phyloP scores from a whole-genome alignment of 2,888 invertebrate species.

The Pteria penguin region DNA sequence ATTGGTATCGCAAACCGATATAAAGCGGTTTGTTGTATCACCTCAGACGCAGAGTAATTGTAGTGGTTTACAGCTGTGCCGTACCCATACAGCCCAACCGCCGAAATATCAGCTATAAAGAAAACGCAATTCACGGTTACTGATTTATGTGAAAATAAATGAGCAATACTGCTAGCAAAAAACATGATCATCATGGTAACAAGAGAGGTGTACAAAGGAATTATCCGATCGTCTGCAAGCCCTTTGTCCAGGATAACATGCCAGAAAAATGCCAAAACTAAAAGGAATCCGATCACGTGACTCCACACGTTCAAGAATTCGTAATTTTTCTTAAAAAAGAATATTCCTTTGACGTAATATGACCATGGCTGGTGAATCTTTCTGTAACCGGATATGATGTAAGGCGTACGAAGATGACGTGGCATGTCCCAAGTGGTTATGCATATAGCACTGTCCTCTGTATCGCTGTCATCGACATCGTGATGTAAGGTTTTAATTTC shows the following conservation, averaged over 20 bases:
- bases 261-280: neutral
- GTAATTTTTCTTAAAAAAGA: slow-evolving; percentile 1
- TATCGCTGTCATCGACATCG: too few relatives aligned
- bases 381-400: slow-evolving; percentile 9
- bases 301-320: slow-evolving; percentile 20
- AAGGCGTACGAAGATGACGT: slow-evolving; percentile 7
- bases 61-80: slow-evolving; percentile 22
- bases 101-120: slow-evolving; percentile 20
- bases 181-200: slow-evolving; percentile 10
- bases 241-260: neutral
- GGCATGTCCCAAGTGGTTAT: too few relatives aligned
- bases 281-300: neutral
- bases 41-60: slow-evolving; percentile 7
- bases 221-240: neutral
- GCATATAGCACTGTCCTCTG: too few relatives aligned
- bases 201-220: slow-evolving; percentile 2
- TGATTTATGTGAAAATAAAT: slow-evolving; percentile 22
- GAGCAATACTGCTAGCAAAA: slow-evolving; percentile 8
- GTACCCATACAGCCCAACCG: slow-evolving; percentile 14
- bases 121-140: neutral
- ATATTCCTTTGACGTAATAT: slow-evolving; percentile 6
- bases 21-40: neutral
- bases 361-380: slow-evolving; percentile 15
- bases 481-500: too few relatives aligned
- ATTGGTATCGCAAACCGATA: neutral